These are phyloP conservation scores for Chrysodeixis includens DNA, from an alignment of 2,888 invertebrate genomes.

Conservation along the genomic window DNA sequence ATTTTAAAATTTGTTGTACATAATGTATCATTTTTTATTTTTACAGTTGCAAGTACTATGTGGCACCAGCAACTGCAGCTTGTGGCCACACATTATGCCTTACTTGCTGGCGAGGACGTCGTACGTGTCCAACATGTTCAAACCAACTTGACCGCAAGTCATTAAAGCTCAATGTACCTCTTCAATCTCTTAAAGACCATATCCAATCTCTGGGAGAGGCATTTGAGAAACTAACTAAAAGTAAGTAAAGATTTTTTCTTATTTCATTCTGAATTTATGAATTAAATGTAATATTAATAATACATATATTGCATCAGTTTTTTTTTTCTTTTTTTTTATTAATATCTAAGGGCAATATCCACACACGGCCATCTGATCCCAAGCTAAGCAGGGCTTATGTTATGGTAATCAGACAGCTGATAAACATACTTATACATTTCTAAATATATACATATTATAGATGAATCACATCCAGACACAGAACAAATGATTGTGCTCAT, in stretches of 20 bases:
- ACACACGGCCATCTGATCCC: too few relatives aligned
- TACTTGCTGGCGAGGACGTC: constrained; percentile 75
- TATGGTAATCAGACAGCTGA: too few relatives aligned
- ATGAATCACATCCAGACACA: too few relatives aligned
- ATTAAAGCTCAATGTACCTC: constrained; percentile 70
- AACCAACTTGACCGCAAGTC: constrained; percentile 65
- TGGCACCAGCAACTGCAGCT: constrained; percentile 74
- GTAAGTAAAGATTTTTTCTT: constrained; percentile 63
- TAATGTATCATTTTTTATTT: constrained; percentile 6
- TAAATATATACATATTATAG: too few relatives aligned
- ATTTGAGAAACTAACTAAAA: constrained; percentile 74
- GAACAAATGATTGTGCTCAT: too few relatives aligned
- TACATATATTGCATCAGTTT: too few relatives aligned
- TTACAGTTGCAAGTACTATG: constrained; percentile 79
- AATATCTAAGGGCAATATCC: too few relatives aligned
- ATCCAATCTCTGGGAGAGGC: constrained; percentile 66
- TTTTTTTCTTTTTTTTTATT: too few relatives aligned
- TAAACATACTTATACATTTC: too few relatives aligned
- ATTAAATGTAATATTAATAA: background rate
- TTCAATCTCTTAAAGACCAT: constrained; percentile 72
- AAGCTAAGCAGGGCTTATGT: too few relatives aligned
- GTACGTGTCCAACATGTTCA: constrained; percentile 73
- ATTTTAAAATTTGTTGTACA: background rate
- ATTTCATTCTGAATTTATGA: constrained; percentile 14
- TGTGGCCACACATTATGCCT: constrained; percentile 83